Base-by-base conservation (phyloP, 1,140 invertebrate species). In the Panagrolaimus sp. region DNA sequence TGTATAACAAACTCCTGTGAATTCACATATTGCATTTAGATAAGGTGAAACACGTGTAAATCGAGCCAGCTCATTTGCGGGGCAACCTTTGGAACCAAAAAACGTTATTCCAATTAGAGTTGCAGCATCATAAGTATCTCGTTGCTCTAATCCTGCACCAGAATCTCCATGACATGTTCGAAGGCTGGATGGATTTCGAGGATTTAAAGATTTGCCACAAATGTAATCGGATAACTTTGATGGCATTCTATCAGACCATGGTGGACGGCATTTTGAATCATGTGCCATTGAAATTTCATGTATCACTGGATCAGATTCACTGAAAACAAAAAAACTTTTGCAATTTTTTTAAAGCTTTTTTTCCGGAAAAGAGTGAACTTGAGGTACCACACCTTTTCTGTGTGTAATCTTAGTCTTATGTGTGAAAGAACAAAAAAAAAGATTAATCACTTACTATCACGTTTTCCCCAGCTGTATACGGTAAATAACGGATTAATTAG, bases 141-240 rank as follows among this genome's bases (percentile, higher is more conserved):
- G 46, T 46, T 74, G 67, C 38, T 77, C 71, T 9, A 77, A 45
- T 7, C 75, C 74, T 20, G 71, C 68, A 9, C 75, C 75, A 51
- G 68, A 71, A 53, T 77, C 75, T 7, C 75, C 76, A 65, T 77
- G 73, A 62, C 76, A 77, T 42, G 76, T 78, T 42, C 76, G 11
- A 1, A 69, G 66, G n/a, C 73, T 38, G 8, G 43, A n/a, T 25
- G 74, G 68, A 44, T 77, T 66, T 4, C 43, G 62, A 5, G 70
- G 74, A 23, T 78, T 64, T 43, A 68, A 51, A 5, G 76, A 71
- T 11, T 71, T 78, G 7, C 76, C 76, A 47, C 76, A 77, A 4
- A 77, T 31, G 43, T 70, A 74, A 63, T 77, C 76, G 13, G 61
- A 51, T 3, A 66, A 62, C 9, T 78, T 48, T 1, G 65, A 38